phyloP scores from a whole-genome alignment of 2,113 vertebrate genomes.

The Raja brachyura region DNA sequence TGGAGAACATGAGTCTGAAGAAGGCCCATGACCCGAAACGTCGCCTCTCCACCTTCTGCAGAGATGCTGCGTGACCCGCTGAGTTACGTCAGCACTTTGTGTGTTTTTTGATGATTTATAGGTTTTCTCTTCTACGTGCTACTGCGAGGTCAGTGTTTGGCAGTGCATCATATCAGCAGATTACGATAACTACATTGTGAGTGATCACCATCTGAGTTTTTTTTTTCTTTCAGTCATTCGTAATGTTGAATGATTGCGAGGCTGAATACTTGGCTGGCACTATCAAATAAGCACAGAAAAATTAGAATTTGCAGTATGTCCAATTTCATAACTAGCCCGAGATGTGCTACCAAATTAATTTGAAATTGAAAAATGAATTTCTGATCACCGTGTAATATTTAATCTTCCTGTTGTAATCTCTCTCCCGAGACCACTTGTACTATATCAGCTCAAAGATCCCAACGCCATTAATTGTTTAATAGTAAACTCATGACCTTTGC shows the following conservation, averaged over 20 bases:
- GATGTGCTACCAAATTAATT: constrained; percentile 33
- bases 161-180: not conserved
- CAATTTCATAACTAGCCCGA: constrained; percentile 1
- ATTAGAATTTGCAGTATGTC: constrained; percentile 26
- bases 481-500: constrained; percentile 33
- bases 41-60: too few species aligned
- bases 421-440: not conserved
- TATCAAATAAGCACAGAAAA: not conserved
- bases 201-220: not conserved
- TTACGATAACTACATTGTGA: not conserved
- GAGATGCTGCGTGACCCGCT: too few species aligned
- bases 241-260: not conserved
- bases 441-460: constrained; percentile 29
- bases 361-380: constrained; percentile 36
- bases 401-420: constrained; percentile 35
- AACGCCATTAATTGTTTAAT: constrained; percentile 32
- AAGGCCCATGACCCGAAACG: too few species aligned
- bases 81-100: too few species aligned
- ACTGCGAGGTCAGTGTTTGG: not conserved
- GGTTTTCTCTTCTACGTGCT: not conserved
- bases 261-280: constrained; percentile 16
- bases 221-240: not conserved
- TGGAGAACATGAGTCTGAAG: too few species aligned
- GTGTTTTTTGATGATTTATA: not conserved
- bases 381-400: constrained; percentile 35